phyloP scores from a whole-genome alignment of 1,140 invertebrate genomes.

The Drosophila repleta region DNA sequence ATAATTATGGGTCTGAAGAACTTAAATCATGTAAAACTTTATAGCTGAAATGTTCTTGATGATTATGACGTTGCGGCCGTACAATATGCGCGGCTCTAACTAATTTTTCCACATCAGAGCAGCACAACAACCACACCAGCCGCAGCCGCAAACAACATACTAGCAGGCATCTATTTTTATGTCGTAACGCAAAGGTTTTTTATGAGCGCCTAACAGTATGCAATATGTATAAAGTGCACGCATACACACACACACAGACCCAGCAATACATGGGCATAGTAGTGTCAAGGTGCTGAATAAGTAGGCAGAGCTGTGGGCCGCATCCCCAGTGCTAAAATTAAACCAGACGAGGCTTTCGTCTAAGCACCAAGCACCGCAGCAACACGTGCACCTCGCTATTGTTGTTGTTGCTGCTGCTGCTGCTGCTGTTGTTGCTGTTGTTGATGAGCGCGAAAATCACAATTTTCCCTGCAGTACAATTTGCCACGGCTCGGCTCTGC shows the following conservation, averaged over 20 bases:
- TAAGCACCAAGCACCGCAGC: constrained; percentile 51
- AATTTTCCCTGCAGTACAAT: constrained; percentile 80
- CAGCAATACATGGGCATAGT: constrained; percentile 19
- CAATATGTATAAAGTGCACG: constrained; percentile 57
- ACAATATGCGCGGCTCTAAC: constrained; percentile 54
- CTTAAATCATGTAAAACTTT: constrained; percentile 75
- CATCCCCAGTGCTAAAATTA: constrained; percentile 71
- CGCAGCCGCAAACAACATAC: constrained; percentile 22
- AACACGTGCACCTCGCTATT: constrained; percentile 67
- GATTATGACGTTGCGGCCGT: constrained; percentile 54
- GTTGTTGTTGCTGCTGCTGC: constrained; percentile 17
- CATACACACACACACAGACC: constrained; percentile 1
- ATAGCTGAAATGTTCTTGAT: constrained; percentile 71
- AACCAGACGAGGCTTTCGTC: constrained; percentile 71
- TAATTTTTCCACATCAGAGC: constrained; percentile 23
- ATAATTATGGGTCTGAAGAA: constrained; percentile 56
- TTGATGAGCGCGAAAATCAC: constrained; percentile 77
- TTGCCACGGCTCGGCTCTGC: constrained; percentile 50
- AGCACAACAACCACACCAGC: constrained; percentile 8
- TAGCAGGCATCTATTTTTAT: constrained; percentile 71
- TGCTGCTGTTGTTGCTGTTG: constrained; percentile 31
- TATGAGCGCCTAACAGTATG: constrained; percentile 76
- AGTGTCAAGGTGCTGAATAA: constrained; percentile 67
- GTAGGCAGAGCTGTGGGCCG: constrained; percentile 18
- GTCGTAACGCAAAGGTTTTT: constrained; percentile 71